Evolutionary conservation across 2,113 vertebrate genomes (phyloP).

Genomic region (Chloropsis cyanopogon): DNA sequence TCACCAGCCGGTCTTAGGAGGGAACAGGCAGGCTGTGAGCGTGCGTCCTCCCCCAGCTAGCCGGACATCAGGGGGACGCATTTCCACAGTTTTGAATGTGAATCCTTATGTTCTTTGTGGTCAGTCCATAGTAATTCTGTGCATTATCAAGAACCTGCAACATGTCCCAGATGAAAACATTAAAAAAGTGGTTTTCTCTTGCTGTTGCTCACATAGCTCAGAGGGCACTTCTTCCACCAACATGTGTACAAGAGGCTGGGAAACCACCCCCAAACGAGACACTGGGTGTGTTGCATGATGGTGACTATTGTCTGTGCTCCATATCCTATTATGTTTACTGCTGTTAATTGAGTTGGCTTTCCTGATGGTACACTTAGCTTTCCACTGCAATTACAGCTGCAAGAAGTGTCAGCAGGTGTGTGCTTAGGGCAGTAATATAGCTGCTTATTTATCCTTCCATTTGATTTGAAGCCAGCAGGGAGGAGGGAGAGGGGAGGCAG

Average conservation of each 20-base stretch:
- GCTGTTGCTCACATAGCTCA: neutral
- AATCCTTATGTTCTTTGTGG: neutral
- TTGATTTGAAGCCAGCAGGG: neutral
- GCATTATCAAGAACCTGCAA: neutral
- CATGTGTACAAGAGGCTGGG: neutral
- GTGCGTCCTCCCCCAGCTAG: too few species aligned
- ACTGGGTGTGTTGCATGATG: neutral
- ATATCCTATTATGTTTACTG: constrained; percentile 11
- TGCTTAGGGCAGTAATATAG: neutral
- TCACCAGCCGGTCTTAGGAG: too few species aligned
- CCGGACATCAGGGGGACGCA: too few species aligned
- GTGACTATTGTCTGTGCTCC: neutral
- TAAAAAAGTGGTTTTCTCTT: neutral
- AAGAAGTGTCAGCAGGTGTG: constrained; percentile 42
- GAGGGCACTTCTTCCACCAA: neutral
- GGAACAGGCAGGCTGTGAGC: too few species aligned
- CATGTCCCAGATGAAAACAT: neutral
- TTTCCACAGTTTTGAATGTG: too few species aligned
- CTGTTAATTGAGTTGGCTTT: constrained; percentile 45
- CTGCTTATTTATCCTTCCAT: constrained; percentile 6
- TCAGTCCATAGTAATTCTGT: neutral
- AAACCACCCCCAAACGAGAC: neutral
- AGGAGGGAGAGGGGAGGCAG: neutral
- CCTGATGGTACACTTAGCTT: neutral
- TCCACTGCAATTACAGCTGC: constrained; percentile 9